Base-by-base conservation (phyloP, 1,140 invertebrate genomes). In the Brachystomella parvula region DNA sequence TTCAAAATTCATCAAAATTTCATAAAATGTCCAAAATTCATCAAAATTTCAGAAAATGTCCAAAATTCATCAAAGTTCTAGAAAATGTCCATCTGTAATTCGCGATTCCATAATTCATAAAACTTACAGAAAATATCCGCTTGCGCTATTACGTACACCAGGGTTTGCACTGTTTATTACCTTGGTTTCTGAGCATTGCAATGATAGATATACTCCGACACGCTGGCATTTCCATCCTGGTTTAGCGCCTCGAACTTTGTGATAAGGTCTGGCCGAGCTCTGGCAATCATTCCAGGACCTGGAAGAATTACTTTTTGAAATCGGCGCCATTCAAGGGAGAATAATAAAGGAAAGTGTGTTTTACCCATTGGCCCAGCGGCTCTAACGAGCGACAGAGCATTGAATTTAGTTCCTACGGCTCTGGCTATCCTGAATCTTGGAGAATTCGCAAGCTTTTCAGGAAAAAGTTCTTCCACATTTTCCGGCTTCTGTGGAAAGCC, bases 171-270 rank as follows among this genome's bases (percentile, higher is more conserved):
- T 12, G 19, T 28, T 21, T 6, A 32, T 62, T 62, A 62, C 90
- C 88, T 92, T 21, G 94, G 94, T 60, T 82, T 84, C 79, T 95
- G 92, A 53, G 89, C 87, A 81, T 98, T 98, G 74, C 92, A 96
- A 76, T 97, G 94, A 78, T 95, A 94, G 66, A 98, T 89, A 76
- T 98, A 98, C 72, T 94, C 87, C n/a, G 91, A 86, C 75, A 98
- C 26, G n/a, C 44, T 63, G 2, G 35, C 61, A 21, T 19, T 88
- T 24, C 89, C 78, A 62, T 82, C 82, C 24, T 85, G 80, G 32
- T 89, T 86, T 32, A 89, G 84, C 3, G 85, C 83, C 3, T 84
- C 74, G 80, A 92, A 98, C 76, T 96, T 95, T 70, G 85, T 84
- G 26, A 88, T 84, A 39, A 97, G 85, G 78, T 97, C 94, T 3